These are phyloP conservation scores for Hypanus sabinus DNA, from an alignment of 2,113 vertebrate species.

Conservation along the genomic window DNA sequence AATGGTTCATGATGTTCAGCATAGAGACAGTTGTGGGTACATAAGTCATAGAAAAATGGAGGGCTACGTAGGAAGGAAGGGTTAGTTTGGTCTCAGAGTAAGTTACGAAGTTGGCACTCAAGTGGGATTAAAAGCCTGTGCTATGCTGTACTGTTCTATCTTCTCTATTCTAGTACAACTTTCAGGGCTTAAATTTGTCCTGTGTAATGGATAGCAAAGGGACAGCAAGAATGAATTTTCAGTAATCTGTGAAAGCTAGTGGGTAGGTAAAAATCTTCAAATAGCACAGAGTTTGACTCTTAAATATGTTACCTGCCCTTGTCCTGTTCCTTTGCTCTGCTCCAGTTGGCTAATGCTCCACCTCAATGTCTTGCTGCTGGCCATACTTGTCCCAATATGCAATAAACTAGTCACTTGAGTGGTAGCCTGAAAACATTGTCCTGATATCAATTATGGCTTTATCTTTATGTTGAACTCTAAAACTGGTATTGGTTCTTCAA, in stretches of 20 bases:
- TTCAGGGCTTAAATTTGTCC: not conserved
- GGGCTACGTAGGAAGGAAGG: too few relatives aligned
- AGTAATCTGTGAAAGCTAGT: not conserved
- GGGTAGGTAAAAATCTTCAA: not conserved
- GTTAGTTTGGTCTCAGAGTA: too few relatives aligned
- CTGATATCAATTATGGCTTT: not conserved
- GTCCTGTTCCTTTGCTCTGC: not conserved
- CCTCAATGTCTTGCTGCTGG: not conserved
- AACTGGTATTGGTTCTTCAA: not conserved
- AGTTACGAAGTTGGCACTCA: too few relatives aligned
- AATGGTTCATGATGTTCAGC: too few relatives aligned
- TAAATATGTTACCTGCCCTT: not conserved
- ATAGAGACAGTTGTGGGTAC: too few relatives aligned
- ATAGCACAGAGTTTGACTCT: not conserved
- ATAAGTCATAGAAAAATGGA: too few relatives aligned
- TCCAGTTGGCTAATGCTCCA: not conserved
- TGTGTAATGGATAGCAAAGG: not conserved
- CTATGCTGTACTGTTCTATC: too few relatives aligned
- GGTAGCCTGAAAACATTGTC: not conserved
- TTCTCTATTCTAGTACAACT: too few relatives aligned
- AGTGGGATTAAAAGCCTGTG: too few relatives aligned
- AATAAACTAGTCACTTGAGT: not conserved
- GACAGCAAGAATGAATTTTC: not conserved
- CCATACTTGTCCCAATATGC: not conserved
- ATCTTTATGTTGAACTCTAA: not conserved